Evolutionary conservation across 1,140 invertebrate genomes (phyloP).

Genomic region (Coelopa frigida): DNA sequence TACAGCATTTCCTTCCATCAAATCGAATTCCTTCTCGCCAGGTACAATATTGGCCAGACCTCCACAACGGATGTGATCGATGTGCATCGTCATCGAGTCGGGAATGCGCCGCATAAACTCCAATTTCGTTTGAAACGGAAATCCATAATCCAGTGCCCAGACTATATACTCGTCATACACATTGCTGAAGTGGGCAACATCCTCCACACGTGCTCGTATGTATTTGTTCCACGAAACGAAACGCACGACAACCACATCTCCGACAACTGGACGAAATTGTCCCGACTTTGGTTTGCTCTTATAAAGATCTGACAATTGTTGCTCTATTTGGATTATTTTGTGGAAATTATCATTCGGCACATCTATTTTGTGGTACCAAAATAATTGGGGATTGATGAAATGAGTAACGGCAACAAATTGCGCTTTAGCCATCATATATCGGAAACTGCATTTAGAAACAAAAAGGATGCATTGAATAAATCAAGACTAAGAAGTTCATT

Average conservation of each 20-base stretch:
- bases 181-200: conserved; percentile 8
- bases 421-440: not conserved
- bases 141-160: conserved; percentile 15
- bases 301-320: conserved; percentile 5
- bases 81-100: not conserved
- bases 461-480: not conserved
- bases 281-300: not conserved
- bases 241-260: conserved; percentile 8
- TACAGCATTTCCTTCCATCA: not conserved
- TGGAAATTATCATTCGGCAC: conserved; percentile 2
- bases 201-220: conserved; percentile 13
- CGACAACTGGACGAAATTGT: not conserved
- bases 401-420: conserved; percentile 12
- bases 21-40: conserved; percentile 11
- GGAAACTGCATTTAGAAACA: not conserved
- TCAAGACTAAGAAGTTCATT: not conserved
- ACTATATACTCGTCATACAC: conserved; percentile 9
- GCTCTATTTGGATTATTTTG: conserved; percentile 6
- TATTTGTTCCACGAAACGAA: conserved; percentile 13
- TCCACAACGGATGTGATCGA: conserved; percentile 3
- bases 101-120: conserved; percentile 11
- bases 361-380: conserved; percentile 13
- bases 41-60: conserved; percentile 9
- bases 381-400: conserved; percentile 15
- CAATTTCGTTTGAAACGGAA: conserved; percentile 14